phyloP scores from a whole-genome alignment of 2,113 vertebrate species.

The Varanus komodoensis region DNA sequence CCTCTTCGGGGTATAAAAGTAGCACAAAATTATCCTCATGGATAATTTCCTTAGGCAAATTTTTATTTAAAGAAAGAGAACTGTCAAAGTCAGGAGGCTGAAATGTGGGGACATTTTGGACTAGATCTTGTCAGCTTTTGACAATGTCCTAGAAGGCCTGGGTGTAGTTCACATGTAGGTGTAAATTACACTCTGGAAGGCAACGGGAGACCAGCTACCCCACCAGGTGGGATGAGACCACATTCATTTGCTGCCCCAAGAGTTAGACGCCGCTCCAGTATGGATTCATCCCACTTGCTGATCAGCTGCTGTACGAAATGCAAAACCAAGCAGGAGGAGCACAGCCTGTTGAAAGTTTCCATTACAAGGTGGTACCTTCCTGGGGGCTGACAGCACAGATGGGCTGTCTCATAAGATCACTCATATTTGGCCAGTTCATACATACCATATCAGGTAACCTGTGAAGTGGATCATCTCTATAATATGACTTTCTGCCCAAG shows the following conservation, averaged over 20 bases:
- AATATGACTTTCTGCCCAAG: neutral
- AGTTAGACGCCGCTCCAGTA: neutral
- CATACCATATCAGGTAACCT: neutral
- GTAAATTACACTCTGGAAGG: too few species aligned
- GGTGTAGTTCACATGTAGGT: too few species aligned
- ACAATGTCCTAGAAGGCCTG: too few species aligned
- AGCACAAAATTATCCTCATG: too few species aligned
- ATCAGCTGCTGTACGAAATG: neutral
- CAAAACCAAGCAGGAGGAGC: neutral
- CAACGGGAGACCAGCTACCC: too few species aligned
- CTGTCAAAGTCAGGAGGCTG: too few species aligned
- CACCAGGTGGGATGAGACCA: neutral
- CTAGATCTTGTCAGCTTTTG: too few species aligned
- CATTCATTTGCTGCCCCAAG: neutral
- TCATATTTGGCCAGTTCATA: neutral
- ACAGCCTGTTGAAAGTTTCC: too few species aligned
- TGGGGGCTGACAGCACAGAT: neutral
- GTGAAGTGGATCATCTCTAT: neutral
- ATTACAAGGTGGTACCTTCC: neutral
- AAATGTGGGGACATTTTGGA: too few species aligned
- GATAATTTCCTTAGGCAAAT: too few species aligned
- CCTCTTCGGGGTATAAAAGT: too few species aligned
- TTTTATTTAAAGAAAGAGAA: too few species aligned
- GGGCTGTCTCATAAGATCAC: neutral
- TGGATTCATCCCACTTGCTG: neutral